phyloP scores from a whole-genome alignment of 2,888 invertebrate genomes.

The Clepsis dumicolana region DNA sequence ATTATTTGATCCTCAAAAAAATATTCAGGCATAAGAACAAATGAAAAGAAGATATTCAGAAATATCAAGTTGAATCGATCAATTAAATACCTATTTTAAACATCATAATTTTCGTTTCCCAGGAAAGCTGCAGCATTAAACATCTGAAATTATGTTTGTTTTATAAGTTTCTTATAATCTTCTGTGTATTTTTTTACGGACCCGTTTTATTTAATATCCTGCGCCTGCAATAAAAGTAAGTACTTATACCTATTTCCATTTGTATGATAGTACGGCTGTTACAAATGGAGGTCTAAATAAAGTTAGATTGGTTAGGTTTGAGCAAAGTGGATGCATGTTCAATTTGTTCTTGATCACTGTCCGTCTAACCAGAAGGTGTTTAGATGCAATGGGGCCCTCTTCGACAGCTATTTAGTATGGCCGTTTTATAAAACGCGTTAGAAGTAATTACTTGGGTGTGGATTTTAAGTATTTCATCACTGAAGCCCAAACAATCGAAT shows the following conservation, averaged over 20 bases:
- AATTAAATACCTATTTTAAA: too few species aligned
- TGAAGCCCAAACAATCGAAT: too few species aligned
- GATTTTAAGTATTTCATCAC: too few species aligned
- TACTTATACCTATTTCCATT: background rate
- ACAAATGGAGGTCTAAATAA: conserved; percentile 1
- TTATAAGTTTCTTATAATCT: too few species aligned
- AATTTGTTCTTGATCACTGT: conserved; percentile 30
- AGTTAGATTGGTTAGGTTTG: conserved; percentile 27
- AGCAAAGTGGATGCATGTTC: conserved; percentile 28
- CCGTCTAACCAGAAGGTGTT: conserved; percentile 25
- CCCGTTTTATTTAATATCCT: background rate
- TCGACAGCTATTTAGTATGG: conserved; percentile 1
- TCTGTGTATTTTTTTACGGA: background rate
- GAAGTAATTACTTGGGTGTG: background rate
- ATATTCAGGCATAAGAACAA: too few species aligned
- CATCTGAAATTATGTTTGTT: background rate
- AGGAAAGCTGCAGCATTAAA: background rate
- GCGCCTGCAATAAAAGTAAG: too few species aligned
- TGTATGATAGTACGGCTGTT: conserved; percentile 8
- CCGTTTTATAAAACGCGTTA: background rate
- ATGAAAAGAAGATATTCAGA: too few species aligned
- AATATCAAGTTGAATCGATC: too few species aligned
- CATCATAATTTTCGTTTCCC: background rate
- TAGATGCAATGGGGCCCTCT: conserved; percentile 11
- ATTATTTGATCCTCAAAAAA: too few species aligned